Percentiles rank a stretch among this genome's conserved stretches.
Evolutionary conservation across 2,888 invertebrate species (phyloP).

Genomic region (Agriopis leucophaearia): DNA sequence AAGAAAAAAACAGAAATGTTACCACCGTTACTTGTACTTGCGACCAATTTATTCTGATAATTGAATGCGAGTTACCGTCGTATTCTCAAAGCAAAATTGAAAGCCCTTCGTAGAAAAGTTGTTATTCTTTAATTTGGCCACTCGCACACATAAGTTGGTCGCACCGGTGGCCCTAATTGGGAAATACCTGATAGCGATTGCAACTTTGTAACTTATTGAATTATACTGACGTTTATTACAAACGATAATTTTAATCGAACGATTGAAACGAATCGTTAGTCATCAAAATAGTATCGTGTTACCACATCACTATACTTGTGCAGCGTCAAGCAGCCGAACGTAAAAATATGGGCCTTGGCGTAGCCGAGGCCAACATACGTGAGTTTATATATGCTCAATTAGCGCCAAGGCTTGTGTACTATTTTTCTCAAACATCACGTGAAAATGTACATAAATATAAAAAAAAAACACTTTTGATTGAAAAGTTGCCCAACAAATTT

Average conservation of each 20-base stretch:
- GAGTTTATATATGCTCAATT: no score
- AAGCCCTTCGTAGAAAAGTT: not conserved
- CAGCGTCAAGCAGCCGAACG: no score
- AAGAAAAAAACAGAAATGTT: slow-evolving; percentile 9
- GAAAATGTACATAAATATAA: no score
- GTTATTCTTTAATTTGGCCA: not conserved
- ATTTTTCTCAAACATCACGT: no score
- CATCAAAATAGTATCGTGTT: no score
- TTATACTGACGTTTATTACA: not conserved
- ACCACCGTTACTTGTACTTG: not conserved
- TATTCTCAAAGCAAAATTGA: not conserved
- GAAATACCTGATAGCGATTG: slow-evolving; percentile 8
- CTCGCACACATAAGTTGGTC: no score
- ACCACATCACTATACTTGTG: no score
- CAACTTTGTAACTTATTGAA: slow-evolving; percentile 5
- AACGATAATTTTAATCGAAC: not conserved
- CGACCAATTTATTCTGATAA: not conserved
- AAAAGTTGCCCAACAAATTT: no score
- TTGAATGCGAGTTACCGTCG: not conserved
- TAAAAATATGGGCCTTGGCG: no score
- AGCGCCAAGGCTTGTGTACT: no score
- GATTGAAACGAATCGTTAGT: not conserved
- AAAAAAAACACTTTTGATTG: no score
- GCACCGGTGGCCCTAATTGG: slow-evolving; percentile 3
- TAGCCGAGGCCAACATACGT: no score